Conservation (phyloP, 2,888 invertebrate species). For the Leptothorax acervorum region DNA sequence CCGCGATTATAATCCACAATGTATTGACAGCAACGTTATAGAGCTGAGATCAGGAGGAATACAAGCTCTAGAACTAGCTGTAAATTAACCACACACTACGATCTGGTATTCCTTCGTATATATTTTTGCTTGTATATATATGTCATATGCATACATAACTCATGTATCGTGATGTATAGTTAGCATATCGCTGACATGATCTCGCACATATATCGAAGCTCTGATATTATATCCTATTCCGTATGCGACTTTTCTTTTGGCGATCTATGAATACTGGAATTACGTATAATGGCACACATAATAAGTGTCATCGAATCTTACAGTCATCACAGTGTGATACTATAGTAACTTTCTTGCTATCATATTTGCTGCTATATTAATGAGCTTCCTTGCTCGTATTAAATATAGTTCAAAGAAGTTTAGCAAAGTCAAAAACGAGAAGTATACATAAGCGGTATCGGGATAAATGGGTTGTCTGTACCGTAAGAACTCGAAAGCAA, state of each 20-base stretch:
- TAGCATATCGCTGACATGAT: slow-evolving; percentile 50
- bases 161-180: slow-evolving; percentile 62
- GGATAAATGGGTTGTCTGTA: not conserved
- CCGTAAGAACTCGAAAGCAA: not conserved
- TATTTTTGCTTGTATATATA: slow-evolving; percentile 60
- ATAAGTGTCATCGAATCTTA: not conserved
- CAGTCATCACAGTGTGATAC: too few relatives aligned
- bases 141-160: slow-evolving; percentile 54
- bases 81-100: slow-evolving; percentile 81
- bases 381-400: not conserved
- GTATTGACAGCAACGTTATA: slow-evolving; percentile 71
- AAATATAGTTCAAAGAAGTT: not conserved
- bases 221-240: slow-evolving; percentile 5
- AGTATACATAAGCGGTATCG: not conserved
- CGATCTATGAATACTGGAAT: not conserved
- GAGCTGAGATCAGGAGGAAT: slow-evolving; percentile 56
- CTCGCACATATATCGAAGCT: not conserved
- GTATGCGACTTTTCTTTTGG: not conserved
- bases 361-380: not conserved
- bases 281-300: not conserved
- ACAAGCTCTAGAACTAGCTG: slow-evolving; percentile 77
- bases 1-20: slow-evolving; percentile 70
- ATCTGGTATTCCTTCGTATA: slow-evolving; percentile 60
- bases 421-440: not conserved
- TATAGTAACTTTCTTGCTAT: not conserved